phyloP scores from a whole-genome alignment of 1,140 invertebrate genomes.

The Subanguina moxae region DNA sequence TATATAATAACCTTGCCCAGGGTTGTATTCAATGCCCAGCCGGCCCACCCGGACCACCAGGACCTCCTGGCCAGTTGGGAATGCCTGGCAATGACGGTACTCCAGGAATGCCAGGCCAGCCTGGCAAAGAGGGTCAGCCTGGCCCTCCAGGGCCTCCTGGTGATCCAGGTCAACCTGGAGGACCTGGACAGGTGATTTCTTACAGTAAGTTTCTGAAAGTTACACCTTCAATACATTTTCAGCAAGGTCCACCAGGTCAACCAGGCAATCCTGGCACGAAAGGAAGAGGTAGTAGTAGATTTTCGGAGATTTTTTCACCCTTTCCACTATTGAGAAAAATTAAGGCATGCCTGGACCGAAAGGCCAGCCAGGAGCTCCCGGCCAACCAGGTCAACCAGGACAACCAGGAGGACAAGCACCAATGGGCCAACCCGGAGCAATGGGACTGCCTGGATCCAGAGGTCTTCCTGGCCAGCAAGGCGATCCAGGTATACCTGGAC shows the following conservation, averaged over 20 bases:
- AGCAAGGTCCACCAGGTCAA: slow-evolving; percentile 1
- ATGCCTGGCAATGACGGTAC: background rate
- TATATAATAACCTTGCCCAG: no score
- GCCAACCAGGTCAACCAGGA: slow-evolving; percentile 16
- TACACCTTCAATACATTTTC: background rate
- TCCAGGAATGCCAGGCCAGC: background rate
- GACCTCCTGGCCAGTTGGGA: slow-evolving; percentile 4
- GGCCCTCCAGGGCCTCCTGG: slow-evolving; percentile 14
- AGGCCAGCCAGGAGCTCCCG: slow-evolving; percentile 18
- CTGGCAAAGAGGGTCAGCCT: slow-evolving; percentile 1
- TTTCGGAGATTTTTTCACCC: background rate
- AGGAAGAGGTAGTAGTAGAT: slow-evolving; percentile 5
- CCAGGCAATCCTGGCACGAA: slow-evolving; percentile 12
- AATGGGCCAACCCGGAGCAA: slow-evolving; percentile 9
- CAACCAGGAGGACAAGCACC: slow-evolving; percentile 4
- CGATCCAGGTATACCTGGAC: background rate
- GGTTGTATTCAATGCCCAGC: slow-evolving; percentile 30
- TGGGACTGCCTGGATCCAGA: slow-evolving; percentile 18
- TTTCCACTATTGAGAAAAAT: background rate
- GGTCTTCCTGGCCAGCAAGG: slow-evolving; percentile 21
- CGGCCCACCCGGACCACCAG: slow-evolving; percentile 28
- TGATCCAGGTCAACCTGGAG: slow-evolving; percentile 5
- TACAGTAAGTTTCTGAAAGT: background rate
- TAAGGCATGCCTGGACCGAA: slow-evolving; percentile 14
- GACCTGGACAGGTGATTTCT: background rate